Base-by-base conservation (phyloP, 2,113 vertebrate genomes). In the Nothoprocta perdicaria region DNA sequence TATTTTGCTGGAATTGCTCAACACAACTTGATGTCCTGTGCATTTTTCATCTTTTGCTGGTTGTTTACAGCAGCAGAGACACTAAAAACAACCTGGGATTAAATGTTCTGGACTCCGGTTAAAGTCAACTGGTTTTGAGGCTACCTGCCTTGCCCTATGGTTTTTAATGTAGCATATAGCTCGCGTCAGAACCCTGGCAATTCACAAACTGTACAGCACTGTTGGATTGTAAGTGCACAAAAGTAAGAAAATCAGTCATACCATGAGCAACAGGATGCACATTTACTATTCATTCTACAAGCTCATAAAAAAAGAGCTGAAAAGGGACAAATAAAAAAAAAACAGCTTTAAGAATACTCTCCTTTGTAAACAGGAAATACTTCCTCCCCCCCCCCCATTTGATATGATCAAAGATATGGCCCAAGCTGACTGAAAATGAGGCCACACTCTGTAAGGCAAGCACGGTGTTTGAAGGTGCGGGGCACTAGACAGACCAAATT, bases 191-290 rank as follows among this genome's bases (percentile, higher is more conserved):
- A 23, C 18, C 7, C 22, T 45, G 65, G 46, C 23, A 89, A 45
- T 58, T 53, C 58, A 74, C 16, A 17, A 22, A 3, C 23, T 48
- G 2, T 8, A 43, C 0, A 0, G 33, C 3, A 23, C 12, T 46
- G 14, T 24, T 43, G 5, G 23, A 6, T 21, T 80, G 41, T 10
- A 53, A 86, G 22, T 1, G 1, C 12, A 12, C 12, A 18, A 68
- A 55, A 62, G 5, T 3, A 26, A 83, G 35, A 85, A 80, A 65
- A 8, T 4, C 72, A 68, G 48, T 24, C 31, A 33, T 22, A 68
- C 22, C 15, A 26, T 22, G 48, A 24, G 15, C 66, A 46, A 68
- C 7, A 58, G 57, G 73, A 50, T 22, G 43, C 4, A 46, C 18
- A 18, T 24, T 77, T 19, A 53, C 13, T 16, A 53, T 38, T 38